Base-by-base conservation (phyloP, 2,888 invertebrate genomes). In the Oligia fasciuncula region DNA sequence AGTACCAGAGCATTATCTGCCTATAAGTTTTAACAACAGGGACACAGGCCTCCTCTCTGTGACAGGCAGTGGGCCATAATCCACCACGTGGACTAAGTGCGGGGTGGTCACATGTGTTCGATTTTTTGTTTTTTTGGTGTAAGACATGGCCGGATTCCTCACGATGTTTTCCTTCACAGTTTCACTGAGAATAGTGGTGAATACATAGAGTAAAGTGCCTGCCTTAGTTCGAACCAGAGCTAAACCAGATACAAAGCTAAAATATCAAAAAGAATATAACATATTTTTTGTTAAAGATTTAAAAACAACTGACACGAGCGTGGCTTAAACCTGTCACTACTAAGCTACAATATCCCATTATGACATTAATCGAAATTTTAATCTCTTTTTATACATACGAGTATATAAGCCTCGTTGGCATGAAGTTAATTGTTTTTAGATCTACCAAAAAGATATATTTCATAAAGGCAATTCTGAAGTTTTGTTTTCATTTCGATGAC, bases 321-420 rank as follows among this genome's bases (percentile, higher is more conserved):
- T 14, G 29, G 0, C 57, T 79, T 9, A 40, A 17, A 57, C 78
- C 46, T 49, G 65, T 72, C 57, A 49, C 40, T 3, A n/a, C 11
- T 79, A 79, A 79, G 79, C 79, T 23, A 49, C 13, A 17, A 65
- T 29, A 79, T 29, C 79, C 51, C 54, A 65, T 60, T 66, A 49
- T 29, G 54, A 72, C 23, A 49, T 57, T 49, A 57, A 79, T 79
- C 29, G 57, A 79, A 79, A 66, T 60, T 73, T 40, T 79, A 73
- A 79, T 72, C 72, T 60, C 65, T 73, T 66, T 79, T 5, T 63
- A 79, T 57, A 72, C 71, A 79, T 66, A 29, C 29, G 29, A 29
- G 29, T 29, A 72, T 65, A 35, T 29, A 78, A 49, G 65, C 73
- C 65, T 57, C 35, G 65, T 78, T 65, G 11, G 57, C 17, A 63